A percentile compares a stretch with the other conserved stretches of the same genome.
These are phyloP conservation scores for Darevskia mixta DNA, from an alignment of 2,797 vertebrate genomes.

Conservation along the genomic window DNA sequence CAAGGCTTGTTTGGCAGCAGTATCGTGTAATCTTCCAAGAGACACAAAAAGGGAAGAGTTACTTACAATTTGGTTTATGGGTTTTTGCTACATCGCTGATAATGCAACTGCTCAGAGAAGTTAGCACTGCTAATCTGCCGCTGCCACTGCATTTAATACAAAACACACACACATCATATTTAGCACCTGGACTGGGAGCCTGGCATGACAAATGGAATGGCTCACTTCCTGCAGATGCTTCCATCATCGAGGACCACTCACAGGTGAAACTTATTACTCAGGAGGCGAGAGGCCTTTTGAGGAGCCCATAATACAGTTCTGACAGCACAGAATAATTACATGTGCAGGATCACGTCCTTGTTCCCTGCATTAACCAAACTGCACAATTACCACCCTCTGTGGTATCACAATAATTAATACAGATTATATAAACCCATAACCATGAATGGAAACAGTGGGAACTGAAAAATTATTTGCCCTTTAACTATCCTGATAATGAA, in stretches of 20 bases:
- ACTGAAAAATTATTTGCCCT: neutral
- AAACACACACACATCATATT: neutral
- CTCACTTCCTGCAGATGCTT: conserved; percentile 1
- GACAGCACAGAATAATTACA: neutral
- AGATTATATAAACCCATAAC: neutral
- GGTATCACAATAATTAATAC: neutral
- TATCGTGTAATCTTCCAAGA: conserved; percentile 55
- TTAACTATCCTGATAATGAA: neutral
- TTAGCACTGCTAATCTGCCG: conserved; percentile 14
- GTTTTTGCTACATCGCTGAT: conserved; percentile 33
- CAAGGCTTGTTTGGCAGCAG: conserved; percentile 61
- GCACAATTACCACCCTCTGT: neutral
- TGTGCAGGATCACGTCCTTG: neutral
- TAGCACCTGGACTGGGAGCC: neutral
- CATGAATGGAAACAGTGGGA: neutral
- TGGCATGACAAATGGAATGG: conserved; percentile 9
- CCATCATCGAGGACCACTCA: neutral
- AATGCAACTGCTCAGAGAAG: conserved; percentile 7
- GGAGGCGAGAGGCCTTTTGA: neutral
- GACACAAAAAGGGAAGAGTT: conserved; percentile 57
- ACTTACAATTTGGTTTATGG: conserved; percentile 51
- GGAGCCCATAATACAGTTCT: neutral
- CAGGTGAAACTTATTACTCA: neutral
- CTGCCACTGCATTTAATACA: conserved; percentile 20
- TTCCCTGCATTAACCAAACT: neutral